A percentile compares a stretch with the other conserved stretches of the same genome.
These are phyloP conservation scores for Anniella stebbinsi DNA, from an alignment of 2,797 vertebrate genomes.

Conservation along the genomic window DNA sequence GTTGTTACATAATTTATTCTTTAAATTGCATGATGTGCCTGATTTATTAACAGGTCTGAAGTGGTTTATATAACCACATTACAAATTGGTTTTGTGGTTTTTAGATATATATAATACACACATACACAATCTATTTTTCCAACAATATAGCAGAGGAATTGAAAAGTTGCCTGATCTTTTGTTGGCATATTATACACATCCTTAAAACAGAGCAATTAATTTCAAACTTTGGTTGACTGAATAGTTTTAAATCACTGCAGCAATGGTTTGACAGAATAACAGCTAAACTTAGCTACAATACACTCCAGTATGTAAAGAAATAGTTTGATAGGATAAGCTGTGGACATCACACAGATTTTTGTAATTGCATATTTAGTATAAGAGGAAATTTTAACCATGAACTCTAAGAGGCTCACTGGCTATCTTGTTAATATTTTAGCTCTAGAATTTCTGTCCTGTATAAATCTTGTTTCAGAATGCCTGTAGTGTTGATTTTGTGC, in stretches of 20 bases:
- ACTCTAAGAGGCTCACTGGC: constrained; percentile 27
- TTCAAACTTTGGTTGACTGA: constrained; percentile 66
- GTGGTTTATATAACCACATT: constrained; percentile 73
- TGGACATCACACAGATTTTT: background rate
- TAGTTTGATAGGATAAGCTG: constrained; percentile 47
- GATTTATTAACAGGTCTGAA: constrained; percentile 78
- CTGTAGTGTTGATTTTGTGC: constrained; percentile 24
- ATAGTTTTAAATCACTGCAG: constrained; percentile 66
- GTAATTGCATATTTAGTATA: constrained; percentile 6
- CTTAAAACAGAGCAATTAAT: constrained; percentile 72
- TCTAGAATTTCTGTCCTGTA: background rate
- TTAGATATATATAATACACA: constrained; percentile 60
- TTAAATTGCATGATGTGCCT: constrained; percentile 73
- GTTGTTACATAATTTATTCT: constrained; percentile 77
- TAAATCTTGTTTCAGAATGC: background rate
- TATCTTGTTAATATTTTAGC: constrained; percentile 40
- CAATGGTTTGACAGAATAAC: constrained; percentile 63
- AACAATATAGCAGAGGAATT: constrained; percentile 23
- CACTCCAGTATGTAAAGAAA: constrained; percentile 40
- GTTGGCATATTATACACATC: constrained; percentile 54
- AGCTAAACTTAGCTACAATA: constrained; percentile 65
- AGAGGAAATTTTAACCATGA: constrained; percentile 46
- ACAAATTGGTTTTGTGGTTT: constrained; percentile 72
- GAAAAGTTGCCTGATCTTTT: constrained; percentile 60
- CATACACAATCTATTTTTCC: background rate